Evolutionary conservation across 1,140 invertebrate species (phyloP).

Genomic region (Chrysoperla carnea): DNA sequence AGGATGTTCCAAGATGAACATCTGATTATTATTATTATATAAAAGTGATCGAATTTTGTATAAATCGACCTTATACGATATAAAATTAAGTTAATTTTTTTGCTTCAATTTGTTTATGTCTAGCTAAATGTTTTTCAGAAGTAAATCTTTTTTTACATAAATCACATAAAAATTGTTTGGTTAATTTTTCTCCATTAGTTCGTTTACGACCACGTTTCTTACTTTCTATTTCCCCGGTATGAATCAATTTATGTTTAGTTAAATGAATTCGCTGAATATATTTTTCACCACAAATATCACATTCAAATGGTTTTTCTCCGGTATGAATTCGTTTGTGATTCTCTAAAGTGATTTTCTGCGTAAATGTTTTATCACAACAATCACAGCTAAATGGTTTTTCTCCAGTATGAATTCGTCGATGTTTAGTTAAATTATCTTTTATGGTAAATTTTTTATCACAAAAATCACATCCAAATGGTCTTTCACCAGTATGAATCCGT

Average conservation of each 20-base stretch:
- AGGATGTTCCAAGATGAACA: too few species aligned
- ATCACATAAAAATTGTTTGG: neutral
- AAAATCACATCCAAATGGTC: conserved; percentile 12
- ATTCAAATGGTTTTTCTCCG: conserved; percentile 33
- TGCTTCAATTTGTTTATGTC: too few species aligned
- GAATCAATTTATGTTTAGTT: conserved; percentile 22
- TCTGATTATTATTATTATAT: too few species aligned
- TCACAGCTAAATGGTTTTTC: neutral
- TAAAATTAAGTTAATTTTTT: too few species aligned
- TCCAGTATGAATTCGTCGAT: conserved; percentile 13
- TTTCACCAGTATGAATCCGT: neutral
- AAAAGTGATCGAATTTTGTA: too few species aligned
- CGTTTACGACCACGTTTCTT: conserved; percentile 21
- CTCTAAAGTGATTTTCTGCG: conserved; percentile 11
- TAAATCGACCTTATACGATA: too few species aligned
- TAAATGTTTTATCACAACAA: neutral
- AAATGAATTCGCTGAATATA: conserved; percentile 19
- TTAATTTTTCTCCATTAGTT: neutral
- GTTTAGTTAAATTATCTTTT: conserved; percentile 16
- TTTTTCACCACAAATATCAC: conserved; percentile 26
- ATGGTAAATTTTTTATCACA: conserved; percentile 19
- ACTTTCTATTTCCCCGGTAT: conserved; percentile 37
- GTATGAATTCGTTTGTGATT: conserved; percentile 33
- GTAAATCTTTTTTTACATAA: neutral
- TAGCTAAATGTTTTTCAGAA: too few species aligned